Evolutionary conservation across 2,797 vertebrate species (phyloP).

Genomic region (Paedocypris micromegethes): DNA sequence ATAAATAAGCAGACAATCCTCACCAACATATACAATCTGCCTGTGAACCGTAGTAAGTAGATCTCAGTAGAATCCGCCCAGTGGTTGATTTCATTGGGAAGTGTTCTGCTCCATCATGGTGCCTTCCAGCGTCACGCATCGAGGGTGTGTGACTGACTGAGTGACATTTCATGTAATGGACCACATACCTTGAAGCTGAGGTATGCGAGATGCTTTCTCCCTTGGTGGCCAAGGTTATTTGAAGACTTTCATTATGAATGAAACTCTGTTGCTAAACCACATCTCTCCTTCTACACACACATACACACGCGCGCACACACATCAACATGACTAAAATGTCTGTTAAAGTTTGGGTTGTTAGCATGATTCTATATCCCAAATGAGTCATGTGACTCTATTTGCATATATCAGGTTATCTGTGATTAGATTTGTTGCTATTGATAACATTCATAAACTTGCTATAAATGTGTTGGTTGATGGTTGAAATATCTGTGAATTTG

Average conservation of each 20-base stretch:
- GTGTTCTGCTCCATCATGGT: conserved; percentile 3
- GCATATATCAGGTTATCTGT: too few relatives aligned
- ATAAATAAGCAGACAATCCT: too few relatives aligned
- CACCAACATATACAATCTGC: too few relatives aligned
- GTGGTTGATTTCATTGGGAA: background rate
- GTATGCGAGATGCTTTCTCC: conserved; percentile 20
- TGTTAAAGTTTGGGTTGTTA: too few relatives aligned
- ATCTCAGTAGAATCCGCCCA: conserved; percentile 12
- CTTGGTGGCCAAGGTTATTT: conserved; percentile 20
- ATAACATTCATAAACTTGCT: too few relatives aligned
- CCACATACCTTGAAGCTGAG: conserved; percentile 31
- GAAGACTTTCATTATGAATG: conserved; percentile 30
- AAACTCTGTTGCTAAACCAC: conserved; percentile 17
- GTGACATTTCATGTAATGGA: conserved; percentile 17
- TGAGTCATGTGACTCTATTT: too few relatives aligned
- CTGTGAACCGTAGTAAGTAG: conserved; percentile 7
- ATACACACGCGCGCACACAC: background rate
- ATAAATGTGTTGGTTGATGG: too few relatives aligned
- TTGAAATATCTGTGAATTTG: too few relatives aligned
- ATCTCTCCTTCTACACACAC: background rate
- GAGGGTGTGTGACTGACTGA: background rate
- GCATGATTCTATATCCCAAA: too few relatives aligned
- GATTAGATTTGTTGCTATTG: too few relatives aligned
- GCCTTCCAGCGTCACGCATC: background rate
- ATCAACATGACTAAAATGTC: too few relatives aligned